Conservation (phyloP, 2,888 invertebrate species). For the Orthosia gothica region DNA sequence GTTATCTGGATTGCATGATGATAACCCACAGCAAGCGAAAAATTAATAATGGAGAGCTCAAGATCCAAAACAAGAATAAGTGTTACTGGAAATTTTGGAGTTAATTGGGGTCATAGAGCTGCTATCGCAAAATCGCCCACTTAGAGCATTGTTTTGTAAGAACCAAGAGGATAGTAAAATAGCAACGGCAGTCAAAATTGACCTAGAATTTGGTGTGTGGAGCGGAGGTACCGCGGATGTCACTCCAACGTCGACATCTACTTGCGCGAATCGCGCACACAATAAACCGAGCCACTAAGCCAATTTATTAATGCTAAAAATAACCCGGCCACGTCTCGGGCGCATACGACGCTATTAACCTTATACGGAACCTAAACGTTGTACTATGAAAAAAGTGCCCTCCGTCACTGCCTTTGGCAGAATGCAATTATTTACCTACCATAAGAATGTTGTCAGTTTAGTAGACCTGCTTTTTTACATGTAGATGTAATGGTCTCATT, state of each 20-base stretch:
- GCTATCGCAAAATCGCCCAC: conserved; percentile 45
- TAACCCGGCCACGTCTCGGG: conserved; percentile 88
- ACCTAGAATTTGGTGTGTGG: conserved; percentile 75
- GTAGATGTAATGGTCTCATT: conserved; percentile 69
- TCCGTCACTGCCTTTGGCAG: conserved; percentile 71
- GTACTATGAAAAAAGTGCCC: conserved; percentile 78
- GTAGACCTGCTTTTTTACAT: conserved; percentile 71
- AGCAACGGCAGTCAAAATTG: conserved; percentile 77
- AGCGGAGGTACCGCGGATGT: conserved; percentile 74
- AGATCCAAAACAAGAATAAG: conserved; percentile 1
- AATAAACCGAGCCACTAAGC: conserved; percentile 90
- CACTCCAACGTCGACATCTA: conserved; percentile 75
- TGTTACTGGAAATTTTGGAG: conserved; percentile 39
- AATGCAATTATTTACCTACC: conserved; percentile 78
- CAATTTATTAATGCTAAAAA: conserved; percentile 91
- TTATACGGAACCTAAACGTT: conserved; percentile 84
- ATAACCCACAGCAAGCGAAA: conserved; percentile 19
- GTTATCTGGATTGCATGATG: conserved; percentile 51
- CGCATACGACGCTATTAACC: conserved; percentile 88
- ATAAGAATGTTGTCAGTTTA: conserved; percentile 74
- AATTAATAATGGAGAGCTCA: conserved; percentile 31
- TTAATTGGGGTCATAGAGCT: conserved; percentile 48
- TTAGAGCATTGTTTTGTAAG: conserved; percentile 70
- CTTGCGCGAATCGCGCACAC: conserved; percentile 87
- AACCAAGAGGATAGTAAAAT: conserved; percentile 72